Evolutionary conservation across 2,888 invertebrate species (phyloP), one percentile per base, ranked within the genome.

Genomic region (Marronus borbonicus): DNA sequence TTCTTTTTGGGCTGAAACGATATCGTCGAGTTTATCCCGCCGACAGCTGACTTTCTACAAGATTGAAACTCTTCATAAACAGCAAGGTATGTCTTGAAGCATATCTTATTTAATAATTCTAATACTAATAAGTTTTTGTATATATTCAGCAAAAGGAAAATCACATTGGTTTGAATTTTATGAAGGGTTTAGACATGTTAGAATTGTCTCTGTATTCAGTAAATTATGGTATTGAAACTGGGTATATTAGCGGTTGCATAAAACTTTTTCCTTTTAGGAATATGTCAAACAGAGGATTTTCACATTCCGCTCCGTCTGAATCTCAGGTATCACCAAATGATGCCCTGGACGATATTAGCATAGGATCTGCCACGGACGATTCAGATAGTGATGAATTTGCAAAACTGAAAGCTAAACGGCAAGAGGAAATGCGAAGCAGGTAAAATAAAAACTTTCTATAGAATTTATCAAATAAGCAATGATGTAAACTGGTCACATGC

Each of bases 361-460:
- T 89, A 78, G 87, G 88, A 44, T 87, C 88, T 2, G 86, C 85
- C 44, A 87, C 89, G 50, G 88, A 87, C 31, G 85, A 85, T 8
- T 83, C 81, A 2, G 88, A 87, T 10, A 90, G 91, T 77, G 94
- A 94, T 84, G 94, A 95, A 81, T 95, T 95, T 84, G 91, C 93
- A 65, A 92, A 93, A 78, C 88, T 96, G 68, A 93, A 93, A 84
- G 91, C 91, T 64, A 90, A 92, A 76, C 90, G 95, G 1, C 93
- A 94, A 83, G 93, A 93, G 84, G 93, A 94, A 85, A 91, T 94
- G n/a, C 87, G 85, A 8, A 86, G 84, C 80, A 84, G 87, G 86
- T 86, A 75, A 64, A 36, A 65, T n/a, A 60, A 8, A 14, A 14
- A 55, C 17, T 52, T 55, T 17, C 8, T 17, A 12, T 8, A 20